A percentile compares a stretch with the other conserved stretches of the same genome.
Conservation (phyloP, 2,888 invertebrate species). For the Leptinotarsa juncta region DNA sequence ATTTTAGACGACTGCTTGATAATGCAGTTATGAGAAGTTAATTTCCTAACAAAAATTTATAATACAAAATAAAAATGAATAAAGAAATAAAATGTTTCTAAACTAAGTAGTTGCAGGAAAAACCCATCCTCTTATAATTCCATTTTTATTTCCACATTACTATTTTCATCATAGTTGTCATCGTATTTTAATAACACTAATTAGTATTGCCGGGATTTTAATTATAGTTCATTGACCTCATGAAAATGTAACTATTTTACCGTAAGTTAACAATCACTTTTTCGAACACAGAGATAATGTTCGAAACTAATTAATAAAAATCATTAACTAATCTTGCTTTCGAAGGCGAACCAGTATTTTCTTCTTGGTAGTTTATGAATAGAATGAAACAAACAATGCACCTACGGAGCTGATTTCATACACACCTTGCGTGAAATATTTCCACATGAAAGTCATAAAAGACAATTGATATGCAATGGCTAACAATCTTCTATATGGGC, state of each 20-base stretch:
- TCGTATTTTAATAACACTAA: background rate
- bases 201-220: background rate
- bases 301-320: background rate
- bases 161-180: background rate
- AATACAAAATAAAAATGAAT: too few species aligned
- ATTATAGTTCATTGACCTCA: background rate
- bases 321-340: conserved; percentile 25
- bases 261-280: too few species aligned
- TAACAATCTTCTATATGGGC: conserved; percentile 25
- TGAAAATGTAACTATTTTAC: too few species aligned
- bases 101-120: too few species aligned
- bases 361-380: conserved; percentile 20
- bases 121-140: too few species aligned
- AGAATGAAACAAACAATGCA: conserved; percentile 23
- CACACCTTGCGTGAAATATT: conserved; percentile 38
- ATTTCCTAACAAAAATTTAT: too few species aligned
- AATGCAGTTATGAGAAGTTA: too few species aligned
- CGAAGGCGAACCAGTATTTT: conserved; percentile 27
- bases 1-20: too few species aligned
- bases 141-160: background rate
- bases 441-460: conserved; percentile 29
- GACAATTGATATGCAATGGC: conserved; percentile 36
- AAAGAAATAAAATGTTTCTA: too few species aligned
- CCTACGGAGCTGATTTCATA: conserved; percentile 26
- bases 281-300: background rate